Percentiles rank a stretch among this genome's conserved stretches.
These are phyloP conservation scores for Picathartes gymnocephalus DNA, from an alignment of 2,113 vertebrate species.

Conservation along the genomic window DNA sequence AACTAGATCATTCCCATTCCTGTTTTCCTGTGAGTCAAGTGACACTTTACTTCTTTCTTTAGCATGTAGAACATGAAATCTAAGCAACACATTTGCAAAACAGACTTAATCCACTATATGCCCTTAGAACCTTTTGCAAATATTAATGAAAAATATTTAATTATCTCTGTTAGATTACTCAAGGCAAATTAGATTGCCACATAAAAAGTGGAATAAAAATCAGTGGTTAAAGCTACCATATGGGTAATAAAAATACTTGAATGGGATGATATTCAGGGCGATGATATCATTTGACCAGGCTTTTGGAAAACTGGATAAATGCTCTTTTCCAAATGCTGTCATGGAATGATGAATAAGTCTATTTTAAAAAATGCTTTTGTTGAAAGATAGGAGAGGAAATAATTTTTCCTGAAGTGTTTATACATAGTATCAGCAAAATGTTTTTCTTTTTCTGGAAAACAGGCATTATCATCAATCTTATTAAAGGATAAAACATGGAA, in stretches of 20 bases:
- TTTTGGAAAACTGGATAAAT: slow-evolving; percentile 42
- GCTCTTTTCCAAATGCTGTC: slow-evolving; percentile 39
- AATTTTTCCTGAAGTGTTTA: slow-evolving; percentile 2
- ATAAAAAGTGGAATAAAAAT: slow-evolving; percentile 1
- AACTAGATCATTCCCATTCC: background rate
- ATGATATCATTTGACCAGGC: background rate
- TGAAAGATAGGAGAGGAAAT: slow-evolving; percentile 18
- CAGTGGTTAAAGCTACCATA: background rate
- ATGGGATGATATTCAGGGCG: background rate
- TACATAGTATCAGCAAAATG: slow-evolving; percentile 13
- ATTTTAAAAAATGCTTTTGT: slow-evolving; percentile 25
- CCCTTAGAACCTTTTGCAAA: background rate
- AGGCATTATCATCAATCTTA: background rate
- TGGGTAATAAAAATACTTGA: slow-evolving; percentile 40
- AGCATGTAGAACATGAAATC: background rate
- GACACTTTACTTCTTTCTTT: background rate
- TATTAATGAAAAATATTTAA: slow-evolving; percentile 26
- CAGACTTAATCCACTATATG: background rate
- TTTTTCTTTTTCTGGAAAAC: slow-evolving; percentile 1
- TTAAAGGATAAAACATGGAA: slow-evolving; percentile 21
- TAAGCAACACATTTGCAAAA: background rate
- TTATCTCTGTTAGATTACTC: slow-evolving; percentile 23
- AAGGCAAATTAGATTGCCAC: slow-evolving; percentile 1
- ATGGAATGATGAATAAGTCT: slow-evolving; percentile 32
- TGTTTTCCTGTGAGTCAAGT: background rate